phyloP scores from a whole-genome alignment of 2,888 invertebrate genomes.

The Lithophane socia region DNA sequence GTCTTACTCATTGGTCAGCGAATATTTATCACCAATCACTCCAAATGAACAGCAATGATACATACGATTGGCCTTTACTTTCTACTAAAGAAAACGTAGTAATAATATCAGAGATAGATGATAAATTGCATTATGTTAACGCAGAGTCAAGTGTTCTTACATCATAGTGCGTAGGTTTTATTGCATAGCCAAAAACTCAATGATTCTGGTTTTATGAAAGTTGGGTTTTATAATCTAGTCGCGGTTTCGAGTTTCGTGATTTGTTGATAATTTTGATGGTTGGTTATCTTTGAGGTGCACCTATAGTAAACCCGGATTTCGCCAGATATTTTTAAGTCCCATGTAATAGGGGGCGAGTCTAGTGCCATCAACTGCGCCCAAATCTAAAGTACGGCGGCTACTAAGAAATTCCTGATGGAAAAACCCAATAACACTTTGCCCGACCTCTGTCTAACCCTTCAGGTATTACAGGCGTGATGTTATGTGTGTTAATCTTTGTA shows the following conservation, averaged over 20 bases:
- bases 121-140: slow-evolving; percentile 53
- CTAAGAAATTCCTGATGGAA: neutral
- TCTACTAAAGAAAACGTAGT: slow-evolving; percentile 53
- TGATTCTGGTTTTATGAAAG: slow-evolving; percentile 57
- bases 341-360: neutral
- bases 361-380: neutral
- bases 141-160: slow-evolving; percentile 50
- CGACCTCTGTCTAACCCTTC: too few relatives aligned
- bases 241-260: slow-evolving; percentile 26
- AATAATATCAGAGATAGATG: slow-evolving; percentile 32
- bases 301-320: neutral
- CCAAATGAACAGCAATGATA: slow-evolving; percentile 36
- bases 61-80: slow-evolving; percentile 61
- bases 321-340: neutral
- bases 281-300: neutral
- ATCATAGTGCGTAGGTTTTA: slow-evolving; percentile 64
- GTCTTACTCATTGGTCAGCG: slow-evolving; percentile 52
- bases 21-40: slow-evolving; percentile 55
- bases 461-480: neutral
- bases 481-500: neutral
- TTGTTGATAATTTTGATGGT: slow-evolving; percentile 8
- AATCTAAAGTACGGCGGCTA: neutral
- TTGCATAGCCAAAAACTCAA: slow-evolving; percentile 56
- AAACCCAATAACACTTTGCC: neutral
- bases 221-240: slow-evolving; percentile 7